Percentiles rank a stretch among this genome's conserved stretches.
Evolutionary conservation across 1,140 invertebrate genomes (phyloP).

Genomic region (Drosophila kurseongensis): DNA sequence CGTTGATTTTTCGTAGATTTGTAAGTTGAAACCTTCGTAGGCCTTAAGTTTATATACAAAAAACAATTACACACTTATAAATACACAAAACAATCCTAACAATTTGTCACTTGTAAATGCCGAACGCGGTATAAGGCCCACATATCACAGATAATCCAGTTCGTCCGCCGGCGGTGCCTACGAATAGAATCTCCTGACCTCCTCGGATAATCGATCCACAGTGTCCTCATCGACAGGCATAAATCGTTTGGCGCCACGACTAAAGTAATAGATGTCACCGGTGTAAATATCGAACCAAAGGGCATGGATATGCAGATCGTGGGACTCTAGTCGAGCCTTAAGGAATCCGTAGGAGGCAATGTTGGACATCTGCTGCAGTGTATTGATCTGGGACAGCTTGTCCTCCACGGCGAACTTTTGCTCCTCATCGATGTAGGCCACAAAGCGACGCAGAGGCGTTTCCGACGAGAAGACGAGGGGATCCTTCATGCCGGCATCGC

Average conservation of each 20-base stretch:
- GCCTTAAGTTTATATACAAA: conserved; percentile 73
- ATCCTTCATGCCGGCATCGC: conserved; percentile 86
- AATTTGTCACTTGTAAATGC: conserved; percentile 62
- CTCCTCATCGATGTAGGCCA: conserved; percentile 97
- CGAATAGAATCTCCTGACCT: conserved; percentile 93
- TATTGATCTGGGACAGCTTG: conserved; percentile 97
- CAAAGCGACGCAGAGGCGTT: conserved; percentile 93
- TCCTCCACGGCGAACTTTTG: conserved; percentile 95
- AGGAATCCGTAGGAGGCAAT: conserved; percentile 97
- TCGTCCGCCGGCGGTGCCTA: conserved; percentile 76
- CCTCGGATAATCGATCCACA: conserved; percentile 89
- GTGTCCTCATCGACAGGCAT: conserved; percentile 93
- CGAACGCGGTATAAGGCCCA: conserved; percentile 54
- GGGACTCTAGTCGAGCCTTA: conserved; percentile 91
- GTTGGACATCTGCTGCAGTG: conserved; percentile 96
- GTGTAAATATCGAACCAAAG: conserved; percentile 99
- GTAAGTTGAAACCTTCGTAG: conserved; percentile 65
- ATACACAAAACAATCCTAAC: conserved; percentile 55
- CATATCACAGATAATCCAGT: conserved; percentile 71
- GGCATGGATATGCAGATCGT: conserved; percentile 95
- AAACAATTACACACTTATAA: conserved; percentile 69
- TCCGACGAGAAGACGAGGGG: conserved; percentile 94
- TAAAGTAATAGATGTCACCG: conserved; percentile 97
- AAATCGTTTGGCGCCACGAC: conserved; percentile 91
- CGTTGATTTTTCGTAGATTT: conserved; percentile 78